Base-by-base conservation (phyloP, 2,113 vertebrate species). In the Ifrita kowaldi region DNA sequence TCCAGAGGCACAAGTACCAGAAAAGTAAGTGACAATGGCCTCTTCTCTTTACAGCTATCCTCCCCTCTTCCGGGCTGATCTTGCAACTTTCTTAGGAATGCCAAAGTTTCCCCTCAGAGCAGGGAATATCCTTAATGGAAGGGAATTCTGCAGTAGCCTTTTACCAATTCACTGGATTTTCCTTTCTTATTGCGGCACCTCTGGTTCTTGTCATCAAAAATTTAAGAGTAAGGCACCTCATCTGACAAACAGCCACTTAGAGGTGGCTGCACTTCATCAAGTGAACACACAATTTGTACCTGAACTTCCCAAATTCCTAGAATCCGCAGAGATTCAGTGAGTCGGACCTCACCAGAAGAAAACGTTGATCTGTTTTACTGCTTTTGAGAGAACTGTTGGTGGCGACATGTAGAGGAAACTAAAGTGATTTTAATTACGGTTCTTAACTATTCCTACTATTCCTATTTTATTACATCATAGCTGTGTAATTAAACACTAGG, bases 21-120 rank as follows among this genome's bases (percentile, higher is more conserved):
- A 93, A 94, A 96, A 75, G 96, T 97, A 97, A 96, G 97, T 97
- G 83, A 52, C 46, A 65, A 65, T 0, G 17, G 53, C 63, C 79
- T 80, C 65, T 83, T 87, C 62, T 91, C 39, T 60, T 55, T 65
- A 41, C 24, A 79, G 27, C 1, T 1, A 28, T 19, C 18, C 32
- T 56, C n/a, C 42, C 7, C 11, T 42, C 33, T 62, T 84, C 62
- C 3, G 22, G 30, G 46, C 22, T 67, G 79, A 16, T 22, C 22
- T 27, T 44, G 33, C 21, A 68, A n/a, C 46, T 92, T 77, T 80
- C 63, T 41, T 52, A 60, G 39, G 41, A 57, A 70, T 41, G 47
- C 2, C 16, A 7, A 22, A 24, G 27, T 65, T 86, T 81, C 55
- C 37, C 42, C 12, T 39, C 3, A 1, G 22, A 56, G 47, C 21